A percentile compares a stretch with the other conserved stretches of the same genome.
These are phyloP conservation scores for Rhizoglyphus robini DNA, from an alignment of 1,140 invertebrate species.

Conservation along the genomic window DNA sequence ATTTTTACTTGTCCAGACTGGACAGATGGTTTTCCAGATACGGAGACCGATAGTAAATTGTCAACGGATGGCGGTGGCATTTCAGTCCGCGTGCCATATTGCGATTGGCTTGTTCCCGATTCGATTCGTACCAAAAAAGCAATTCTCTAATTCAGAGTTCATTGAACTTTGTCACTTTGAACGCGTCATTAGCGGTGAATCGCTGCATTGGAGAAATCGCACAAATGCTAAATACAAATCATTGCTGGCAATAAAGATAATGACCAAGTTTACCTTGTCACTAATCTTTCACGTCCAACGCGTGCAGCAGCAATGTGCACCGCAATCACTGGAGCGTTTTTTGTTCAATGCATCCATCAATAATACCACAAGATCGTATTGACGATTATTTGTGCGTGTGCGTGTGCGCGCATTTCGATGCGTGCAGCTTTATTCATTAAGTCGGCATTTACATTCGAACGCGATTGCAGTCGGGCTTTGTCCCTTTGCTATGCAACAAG, in stretches of 20 bases:
- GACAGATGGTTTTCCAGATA: background rate
- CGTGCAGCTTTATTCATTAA: background rate
- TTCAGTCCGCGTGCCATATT: background rate
- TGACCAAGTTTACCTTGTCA: slow-evolving; percentile 15
- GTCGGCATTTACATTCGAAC: background rate
- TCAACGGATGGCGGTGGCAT: background rate
- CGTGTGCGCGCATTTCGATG: background rate
- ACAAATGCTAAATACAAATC: slow-evolving; percentile 7
- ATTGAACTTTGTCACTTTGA: slow-evolving; percentile 5
- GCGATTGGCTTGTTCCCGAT: background rate
- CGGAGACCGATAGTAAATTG: background rate
- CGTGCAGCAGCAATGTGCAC: too few species aligned
- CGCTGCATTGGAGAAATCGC: background rate
- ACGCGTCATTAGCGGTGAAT: background rate
- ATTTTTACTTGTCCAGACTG: background rate
- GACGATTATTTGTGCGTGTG: background rate
- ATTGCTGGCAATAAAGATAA: background rate
- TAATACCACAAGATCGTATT: background rate
- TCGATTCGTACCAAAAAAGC: background rate
- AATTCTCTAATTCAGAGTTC: slow-evolving; percentile 14
- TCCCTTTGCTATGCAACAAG: too few species aligned
- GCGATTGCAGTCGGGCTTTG: background rate
- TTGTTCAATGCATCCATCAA: background rate
- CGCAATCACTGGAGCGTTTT: too few species aligned
- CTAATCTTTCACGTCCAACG: slow-evolving; percentile 1